These are phyloP conservation scores for Acrossocheilus wenchowensis DNA, from an alignment of 2,797 vertebrate species.

Conservation along the genomic window DNA sequence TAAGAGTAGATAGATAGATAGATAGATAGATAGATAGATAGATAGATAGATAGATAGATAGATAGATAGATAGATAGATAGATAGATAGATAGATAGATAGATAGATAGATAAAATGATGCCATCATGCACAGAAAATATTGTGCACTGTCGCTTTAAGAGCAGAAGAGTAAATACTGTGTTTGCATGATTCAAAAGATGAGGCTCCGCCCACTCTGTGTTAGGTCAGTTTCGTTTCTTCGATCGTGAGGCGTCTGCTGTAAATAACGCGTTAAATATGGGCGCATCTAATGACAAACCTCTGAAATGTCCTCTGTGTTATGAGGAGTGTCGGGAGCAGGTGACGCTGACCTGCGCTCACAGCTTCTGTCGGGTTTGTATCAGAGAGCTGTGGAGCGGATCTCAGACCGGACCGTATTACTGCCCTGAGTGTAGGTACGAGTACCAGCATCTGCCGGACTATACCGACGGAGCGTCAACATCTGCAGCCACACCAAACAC, in stretches of 20 bases:
- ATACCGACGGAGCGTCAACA: constrained; percentile 13
- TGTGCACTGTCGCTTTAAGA: constrained; percentile 27
- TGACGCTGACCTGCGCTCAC: constrained; percentile 74
- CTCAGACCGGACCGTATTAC: constrained; percentile 70
- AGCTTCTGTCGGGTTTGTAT: constrained; percentile 77
- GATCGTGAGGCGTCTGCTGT: neutral
- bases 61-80: too few species aligned
- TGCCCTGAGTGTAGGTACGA: constrained; percentile 77
- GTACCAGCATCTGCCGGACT: constrained; percentile 73
- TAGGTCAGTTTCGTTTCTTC: constrained; percentile 36
- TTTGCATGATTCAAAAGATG: constrained; percentile 65
- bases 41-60: neutral
- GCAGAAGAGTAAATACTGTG: neutral
- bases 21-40: too few species aligned
- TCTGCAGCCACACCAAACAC: neutral
- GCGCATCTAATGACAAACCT: constrained; percentile 60
- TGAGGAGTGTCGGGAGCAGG: constrained; percentile 58
- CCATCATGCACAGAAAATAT: neutral
- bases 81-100: neutral
- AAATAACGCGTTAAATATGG: constrained; percentile 67
- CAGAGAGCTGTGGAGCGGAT: constrained; percentile 76
- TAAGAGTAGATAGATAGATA: neutral
- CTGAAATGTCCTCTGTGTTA: constrained; percentile 71
- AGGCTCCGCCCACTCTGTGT: constrained; percentile 54
- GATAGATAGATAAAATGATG: neutral